Percentiles rank a stretch among this genome's conserved stretches.
Conservation (phyloP, 2,113 vertebrate genomes). For the Pampusana beccarii region DNA sequence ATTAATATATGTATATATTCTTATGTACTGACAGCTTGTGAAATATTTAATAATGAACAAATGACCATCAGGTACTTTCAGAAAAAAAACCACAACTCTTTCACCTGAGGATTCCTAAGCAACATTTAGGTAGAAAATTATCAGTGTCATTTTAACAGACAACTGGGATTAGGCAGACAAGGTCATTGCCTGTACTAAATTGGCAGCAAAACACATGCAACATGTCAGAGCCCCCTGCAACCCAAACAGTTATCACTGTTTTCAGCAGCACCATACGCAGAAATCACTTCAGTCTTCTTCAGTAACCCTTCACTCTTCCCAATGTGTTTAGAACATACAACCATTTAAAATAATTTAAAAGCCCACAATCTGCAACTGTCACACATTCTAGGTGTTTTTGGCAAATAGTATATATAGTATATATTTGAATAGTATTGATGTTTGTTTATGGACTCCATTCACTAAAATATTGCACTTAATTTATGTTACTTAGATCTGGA, state of each 20-base stretch:
- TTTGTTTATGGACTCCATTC: accelerated
- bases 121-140: neutral
- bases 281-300: neutral
- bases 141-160: neutral
- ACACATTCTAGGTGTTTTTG: neutral
- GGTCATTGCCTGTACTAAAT: neutral
- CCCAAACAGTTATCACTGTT: neutral
- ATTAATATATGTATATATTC: neutral
- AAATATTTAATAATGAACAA: neutral
- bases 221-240: accelerated
- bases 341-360: neutral
- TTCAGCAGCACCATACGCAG: neutral
- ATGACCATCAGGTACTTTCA: neutral
- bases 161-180: neutral
- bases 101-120: neutral
- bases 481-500: neutral
- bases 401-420: too few relatives aligned
- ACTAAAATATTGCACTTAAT: neutral
- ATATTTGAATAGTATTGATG: neutral
- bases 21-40: neutral
- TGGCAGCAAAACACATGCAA: neutral
- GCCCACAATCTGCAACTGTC: neutral
- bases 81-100: neutral
- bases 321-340: neutral
- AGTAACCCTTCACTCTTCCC: neutral